A percentile compares a stretch with the other conserved stretches of the same genome.
These are phyloP conservation scores for Mus minutoides DNA, from an alignment of 2,797 vertebrate genomes.

Conservation along the genomic window DNA sequence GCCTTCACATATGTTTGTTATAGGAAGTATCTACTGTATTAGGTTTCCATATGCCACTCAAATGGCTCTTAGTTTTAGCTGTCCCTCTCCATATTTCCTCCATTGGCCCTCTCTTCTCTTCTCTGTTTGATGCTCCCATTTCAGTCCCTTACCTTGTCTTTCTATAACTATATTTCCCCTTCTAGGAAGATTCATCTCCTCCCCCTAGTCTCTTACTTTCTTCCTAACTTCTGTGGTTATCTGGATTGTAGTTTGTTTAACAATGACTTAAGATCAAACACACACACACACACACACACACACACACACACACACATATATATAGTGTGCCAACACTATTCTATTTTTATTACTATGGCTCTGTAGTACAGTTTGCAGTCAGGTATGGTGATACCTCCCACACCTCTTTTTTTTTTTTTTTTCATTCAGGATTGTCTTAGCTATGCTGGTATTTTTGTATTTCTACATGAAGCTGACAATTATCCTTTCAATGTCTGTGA, in stretches of 20 bases:
- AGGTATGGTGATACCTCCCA: neutral
- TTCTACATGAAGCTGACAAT: neutral
- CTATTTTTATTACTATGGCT: neutral
- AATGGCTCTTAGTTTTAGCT: neutral
- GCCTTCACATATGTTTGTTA: neutral
- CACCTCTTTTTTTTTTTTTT: no score
- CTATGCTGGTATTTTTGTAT: no score
- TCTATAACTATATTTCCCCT: neutral
- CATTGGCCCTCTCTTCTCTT: no score
- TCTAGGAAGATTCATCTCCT: neutral
- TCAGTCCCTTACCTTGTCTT: neutral
- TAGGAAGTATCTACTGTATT: neutral
- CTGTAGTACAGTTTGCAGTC: neutral
- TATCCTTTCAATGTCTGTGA: neutral
- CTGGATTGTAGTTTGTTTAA: neutral
- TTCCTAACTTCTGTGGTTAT: neutral
- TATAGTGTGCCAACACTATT: neutral
- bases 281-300: no score
- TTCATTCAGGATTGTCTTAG: neutral
- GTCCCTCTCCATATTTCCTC: neutral
- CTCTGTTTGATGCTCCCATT: neutral
- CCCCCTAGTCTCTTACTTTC: neutral
- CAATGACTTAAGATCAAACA: neutral
- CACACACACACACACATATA: no score
- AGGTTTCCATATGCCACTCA: neutral